Evolutionary conservation across 2,797 vertebrate genomes (phyloP).

Genomic region (Potorous gilbertii): DNA sequence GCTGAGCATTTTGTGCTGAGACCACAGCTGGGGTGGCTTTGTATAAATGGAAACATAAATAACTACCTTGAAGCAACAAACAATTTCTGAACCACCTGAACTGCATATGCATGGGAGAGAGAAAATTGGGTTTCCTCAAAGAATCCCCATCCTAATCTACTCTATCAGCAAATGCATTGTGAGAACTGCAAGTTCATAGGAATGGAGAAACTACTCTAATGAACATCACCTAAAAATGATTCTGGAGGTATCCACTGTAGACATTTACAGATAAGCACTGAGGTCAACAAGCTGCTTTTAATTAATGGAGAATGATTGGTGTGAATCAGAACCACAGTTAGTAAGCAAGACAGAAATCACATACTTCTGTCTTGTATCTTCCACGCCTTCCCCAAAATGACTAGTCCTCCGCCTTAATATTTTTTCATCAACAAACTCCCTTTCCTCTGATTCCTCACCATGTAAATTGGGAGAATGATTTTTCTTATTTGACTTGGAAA

Average conservation of each 20-base stretch:
- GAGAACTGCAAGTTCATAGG: conserved; percentile 20
- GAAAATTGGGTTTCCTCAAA: conserved; percentile 26
- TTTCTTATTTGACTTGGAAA: conserved; percentile 42
- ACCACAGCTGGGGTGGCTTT: conserved; percentile 65
- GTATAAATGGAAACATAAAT: conserved; percentile 59
- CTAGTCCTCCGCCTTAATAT: not conserved
- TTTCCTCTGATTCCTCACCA: not conserved
- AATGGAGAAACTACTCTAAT: not conserved
- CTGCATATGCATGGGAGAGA: conserved; percentile 1
- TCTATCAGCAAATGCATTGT: conserved; percentile 38
- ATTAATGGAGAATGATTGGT: not conserved
- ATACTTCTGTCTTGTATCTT: not conserved
- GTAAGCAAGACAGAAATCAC: conserved; percentile 12
- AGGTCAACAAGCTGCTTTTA: conserved; percentile 40
- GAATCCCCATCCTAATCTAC: conserved; percentile 25
- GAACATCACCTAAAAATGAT: conserved; percentile 3
- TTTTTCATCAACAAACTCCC: conserved; percentile 23
- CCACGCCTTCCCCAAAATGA: not conserved
- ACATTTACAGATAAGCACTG: conserved; percentile 8
- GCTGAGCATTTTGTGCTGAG: conserved; percentile 55
- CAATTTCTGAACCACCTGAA: conserved; percentile 38
- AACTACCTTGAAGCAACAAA: conserved; percentile 59
- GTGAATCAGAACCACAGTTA: not conserved
- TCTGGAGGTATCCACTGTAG: not conserved
- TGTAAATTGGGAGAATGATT: conserved; percentile 3